phyloP scores from a whole-genome alignment of 2,113 vertebrate genomes.

The Ochotona curzoniae region DNA sequence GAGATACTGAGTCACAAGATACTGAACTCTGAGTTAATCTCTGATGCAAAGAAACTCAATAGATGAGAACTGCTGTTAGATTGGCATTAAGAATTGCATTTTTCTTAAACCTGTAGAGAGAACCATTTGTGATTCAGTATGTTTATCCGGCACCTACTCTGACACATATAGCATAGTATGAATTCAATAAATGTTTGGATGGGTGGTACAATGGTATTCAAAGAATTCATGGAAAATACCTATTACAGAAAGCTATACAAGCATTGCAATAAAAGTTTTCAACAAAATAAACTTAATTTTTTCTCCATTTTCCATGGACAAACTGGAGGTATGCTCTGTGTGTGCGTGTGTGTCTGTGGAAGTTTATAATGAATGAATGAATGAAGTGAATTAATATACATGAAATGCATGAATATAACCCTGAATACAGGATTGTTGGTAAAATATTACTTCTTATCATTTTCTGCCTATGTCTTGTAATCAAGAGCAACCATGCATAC shows the following conservation, averaged over 20 bases:
- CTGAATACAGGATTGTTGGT: not conserved
- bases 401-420: not conserved
- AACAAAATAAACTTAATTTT: too few species aligned
- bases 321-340: too few species aligned
- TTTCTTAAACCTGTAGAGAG: not conserved
- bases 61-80: not conserved
- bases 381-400: not conserved
- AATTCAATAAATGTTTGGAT: not conserved
- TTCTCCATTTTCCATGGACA: too few species aligned
- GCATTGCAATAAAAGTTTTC: too few species aligned
- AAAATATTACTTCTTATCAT: not conserved
- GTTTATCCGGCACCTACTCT: not conserved
- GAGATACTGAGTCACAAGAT: not conserved
- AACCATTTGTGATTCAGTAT: not conserved
- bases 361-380: not conserved
- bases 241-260: too few species aligned
- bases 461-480: not conserved
- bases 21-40: not conserved
- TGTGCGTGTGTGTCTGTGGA: not conserved
- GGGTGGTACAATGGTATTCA: too few species aligned
- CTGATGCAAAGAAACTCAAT: not conserved
- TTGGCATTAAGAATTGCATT: not conserved
- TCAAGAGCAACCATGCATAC: slow-evolving; percentile 4
- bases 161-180: not conserved
- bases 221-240: too few species aligned